Percentiles rank a stretch among this genome's conserved stretches.
Conservation (phyloP, 2,888 invertebrate species). For the Zaprionus obscuricornis region DNA sequence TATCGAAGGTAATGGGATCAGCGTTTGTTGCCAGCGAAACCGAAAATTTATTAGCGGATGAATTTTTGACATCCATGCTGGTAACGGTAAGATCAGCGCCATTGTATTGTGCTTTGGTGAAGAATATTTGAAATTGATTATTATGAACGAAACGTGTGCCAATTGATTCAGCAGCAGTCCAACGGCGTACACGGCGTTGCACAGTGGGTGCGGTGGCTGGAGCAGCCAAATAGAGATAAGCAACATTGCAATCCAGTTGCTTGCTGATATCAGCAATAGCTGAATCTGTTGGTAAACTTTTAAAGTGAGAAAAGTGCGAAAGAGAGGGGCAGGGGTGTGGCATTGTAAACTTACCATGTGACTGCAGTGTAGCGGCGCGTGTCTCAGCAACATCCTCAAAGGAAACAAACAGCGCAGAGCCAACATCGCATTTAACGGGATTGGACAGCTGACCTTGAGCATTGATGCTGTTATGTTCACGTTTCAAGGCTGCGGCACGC, state of each 20-base stretch:
- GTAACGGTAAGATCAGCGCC: slow-evolving; percentile 22
- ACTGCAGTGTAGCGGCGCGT: slow-evolving; percentile 84
- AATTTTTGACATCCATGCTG: slow-evolving; percentile 41
- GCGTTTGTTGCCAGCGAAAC: slow-evolving; percentile 56
- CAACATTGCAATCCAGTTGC: slow-evolving; percentile 82
- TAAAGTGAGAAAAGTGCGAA: background rate
- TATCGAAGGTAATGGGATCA: slow-evolving; percentile 66
- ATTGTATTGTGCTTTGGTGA: slow-evolving; percentile 38
- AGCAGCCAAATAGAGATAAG: slow-evolving; percentile 70
- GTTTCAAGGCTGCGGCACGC: slow-evolving; percentile 84
- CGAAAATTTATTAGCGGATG: slow-evolving; percentile 50
- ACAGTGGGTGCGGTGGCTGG: slow-evolving; percentile 48
- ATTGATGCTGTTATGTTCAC: slow-evolving; percentile 73
- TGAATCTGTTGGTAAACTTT: slow-evolving; percentile 74
- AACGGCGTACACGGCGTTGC: slow-evolving; percentile 69
- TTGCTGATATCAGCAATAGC: slow-evolving; percentile 85
- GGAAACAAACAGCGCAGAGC: slow-evolving; percentile 85
- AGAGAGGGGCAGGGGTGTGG: background rate
- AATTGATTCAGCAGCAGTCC: slow-evolving; percentile 47
- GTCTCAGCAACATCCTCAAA: slow-evolving; percentile 85
- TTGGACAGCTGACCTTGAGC: slow-evolving; percentile 61
- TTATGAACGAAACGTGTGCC: slow-evolving; percentile 25
- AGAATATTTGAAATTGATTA: slow-evolving; percentile 74
- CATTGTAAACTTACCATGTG: slow-evolving; percentile 58
- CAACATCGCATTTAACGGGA: slow-evolving; percentile 81